Evolutionary conservation across 2,113 vertebrate species (phyloP).

Genomic region (Poeciliopsis turrubarensis): DNA sequence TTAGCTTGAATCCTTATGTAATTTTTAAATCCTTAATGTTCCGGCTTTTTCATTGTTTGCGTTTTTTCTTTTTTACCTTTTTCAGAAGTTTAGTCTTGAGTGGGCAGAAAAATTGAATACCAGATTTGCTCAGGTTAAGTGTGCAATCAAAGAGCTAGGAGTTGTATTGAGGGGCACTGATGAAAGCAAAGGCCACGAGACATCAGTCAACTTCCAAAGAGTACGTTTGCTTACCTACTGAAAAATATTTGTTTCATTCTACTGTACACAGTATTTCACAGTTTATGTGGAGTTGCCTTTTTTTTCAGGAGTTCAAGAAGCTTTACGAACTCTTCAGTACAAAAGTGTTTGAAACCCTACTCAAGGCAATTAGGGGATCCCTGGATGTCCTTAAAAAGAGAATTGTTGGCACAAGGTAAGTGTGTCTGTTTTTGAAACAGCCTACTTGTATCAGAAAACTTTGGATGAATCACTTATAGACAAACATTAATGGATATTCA

Average conservation of each 20-base stretch:
- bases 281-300: too few relatives aligned
- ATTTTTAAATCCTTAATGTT: too few relatives aligned
- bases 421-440: conserved; percentile 24
- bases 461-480: conserved; percentile 31
- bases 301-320: conserved; percentile 81
- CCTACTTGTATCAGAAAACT: not conserved
- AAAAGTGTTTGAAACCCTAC: conserved; percentile 81
- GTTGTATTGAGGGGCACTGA: conserved; percentile 77
- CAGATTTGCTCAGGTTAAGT: conserved; percentile 70
- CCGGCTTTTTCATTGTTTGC: too few relatives aligned
- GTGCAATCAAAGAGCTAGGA: conserved; percentile 80
- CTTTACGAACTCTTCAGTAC: conserved; percentile 80
- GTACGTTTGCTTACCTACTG: conserved; percentile 54
- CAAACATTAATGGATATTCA: conserved; percentile 31
- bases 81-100: conserved; percentile 77
- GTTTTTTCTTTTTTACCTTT: not conserved
- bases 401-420: conserved; percentile 78
- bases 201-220: conserved; percentile 68
- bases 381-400: conserved; percentile 83
- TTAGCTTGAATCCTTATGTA: not conserved
- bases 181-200: conserved; percentile 41
- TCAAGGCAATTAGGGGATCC: conserved; percentile 81
- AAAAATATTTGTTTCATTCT: too few relatives aligned
- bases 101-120: conserved; percentile 80
- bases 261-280: too few relatives aligned